These are phyloP conservation scores for Callosobruchus maculatus DNA, from an alignment of 2,888 invertebrate genomes.

Conservation along the genomic window DNA sequence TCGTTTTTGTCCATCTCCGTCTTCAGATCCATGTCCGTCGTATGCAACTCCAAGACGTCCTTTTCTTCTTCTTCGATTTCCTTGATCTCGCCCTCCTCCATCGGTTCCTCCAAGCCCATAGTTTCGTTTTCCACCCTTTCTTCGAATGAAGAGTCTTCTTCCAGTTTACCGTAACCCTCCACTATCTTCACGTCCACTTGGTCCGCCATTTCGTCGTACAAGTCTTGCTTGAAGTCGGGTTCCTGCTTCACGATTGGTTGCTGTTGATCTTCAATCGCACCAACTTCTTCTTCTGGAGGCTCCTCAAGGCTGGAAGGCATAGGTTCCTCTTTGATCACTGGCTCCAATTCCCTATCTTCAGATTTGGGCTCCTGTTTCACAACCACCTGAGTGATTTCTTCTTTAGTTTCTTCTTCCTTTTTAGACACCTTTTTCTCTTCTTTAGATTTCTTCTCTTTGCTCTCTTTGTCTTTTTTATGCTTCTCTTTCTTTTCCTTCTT, in stretches of 20 bases:
- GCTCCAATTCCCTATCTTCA: constrained; percentile 26
- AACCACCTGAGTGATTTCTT: neutral
- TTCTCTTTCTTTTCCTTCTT: constrained; percentile 50
- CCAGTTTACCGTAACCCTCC: constrained; percentile 54
- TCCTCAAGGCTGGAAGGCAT: neutral
- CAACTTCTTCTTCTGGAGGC: constrained; percentile 46
- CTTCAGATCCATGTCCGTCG: constrained; percentile 56
- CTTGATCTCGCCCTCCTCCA: constrained; percentile 31
- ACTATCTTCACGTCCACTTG: constrained; percentile 58
- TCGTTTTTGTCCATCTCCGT: constrained; percentile 53
- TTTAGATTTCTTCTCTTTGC: constrained; percentile 39
- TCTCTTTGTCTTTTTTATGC: constrained; percentile 38
- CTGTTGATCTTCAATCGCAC: constrained; percentile 50
- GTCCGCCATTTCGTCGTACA: constrained; percentile 56
- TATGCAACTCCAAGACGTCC: constrained; percentile 59
- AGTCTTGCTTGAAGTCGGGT: constrained; percentile 35
- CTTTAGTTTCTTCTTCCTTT: constrained; percentile 39
- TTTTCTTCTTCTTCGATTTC: constrained; percentile 48
- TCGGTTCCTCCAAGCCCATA: constrained; percentile 18
- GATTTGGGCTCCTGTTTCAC: constrained; percentile 52
- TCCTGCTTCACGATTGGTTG: constrained; percentile 6
- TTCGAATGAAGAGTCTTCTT: constrained; percentile 7
- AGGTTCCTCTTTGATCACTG: constrained; percentile 17
- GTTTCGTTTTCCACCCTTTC: constrained; percentile 15
- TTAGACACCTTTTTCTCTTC: constrained; percentile 36